phyloP scores from a whole-genome alignment of 2,888 invertebrate genomes.

The Oscheius sp. region DNA sequence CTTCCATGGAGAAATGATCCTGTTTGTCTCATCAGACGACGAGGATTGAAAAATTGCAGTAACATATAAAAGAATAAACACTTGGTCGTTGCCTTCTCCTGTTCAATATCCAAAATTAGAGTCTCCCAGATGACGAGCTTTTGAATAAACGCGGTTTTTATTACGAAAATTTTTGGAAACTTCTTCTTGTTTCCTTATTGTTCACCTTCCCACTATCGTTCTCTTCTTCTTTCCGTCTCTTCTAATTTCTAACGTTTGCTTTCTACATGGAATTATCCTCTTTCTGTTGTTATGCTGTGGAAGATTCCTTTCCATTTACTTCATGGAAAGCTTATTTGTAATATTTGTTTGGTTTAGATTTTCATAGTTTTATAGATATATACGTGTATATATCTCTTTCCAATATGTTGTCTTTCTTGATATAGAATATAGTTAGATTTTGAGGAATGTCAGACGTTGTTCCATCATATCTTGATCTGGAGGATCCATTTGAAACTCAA shows the following conservation, averaged over 20 bases:
- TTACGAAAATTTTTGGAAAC: too few relatives aligned
- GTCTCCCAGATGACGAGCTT: too few relatives aligned
- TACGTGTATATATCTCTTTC: not conserved
- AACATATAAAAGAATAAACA: not conserved
- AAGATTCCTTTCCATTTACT: too few relatives aligned
- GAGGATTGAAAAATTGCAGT: not conserved
- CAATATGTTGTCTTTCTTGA: not conserved
- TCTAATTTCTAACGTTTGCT: too few relatives aligned
- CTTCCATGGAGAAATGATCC: not conserved
- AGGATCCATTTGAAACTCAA: slow-evolving; percentile 30
- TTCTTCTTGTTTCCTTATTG: too few relatives aligned
- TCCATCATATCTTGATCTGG: slow-evolving; percentile 32
- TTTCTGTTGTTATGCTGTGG: too few relatives aligned
- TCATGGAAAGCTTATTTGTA: not conserved
- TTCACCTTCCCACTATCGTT: too few relatives aligned
- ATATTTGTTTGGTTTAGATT: not conserved
- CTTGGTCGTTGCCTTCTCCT: not conserved
- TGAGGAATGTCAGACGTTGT: not conserved
- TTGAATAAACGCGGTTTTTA: too few relatives aligned
- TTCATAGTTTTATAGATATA: not conserved
- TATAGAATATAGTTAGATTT: not conserved
- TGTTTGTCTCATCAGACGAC: not conserved
- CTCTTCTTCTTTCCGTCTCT: too few relatives aligned
- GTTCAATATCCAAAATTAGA: too few relatives aligned
- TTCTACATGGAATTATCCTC: too few relatives aligned